Conservation (phyloP, 1,140 invertebrate species). For the Anagrus nilaparvatae region DNA sequence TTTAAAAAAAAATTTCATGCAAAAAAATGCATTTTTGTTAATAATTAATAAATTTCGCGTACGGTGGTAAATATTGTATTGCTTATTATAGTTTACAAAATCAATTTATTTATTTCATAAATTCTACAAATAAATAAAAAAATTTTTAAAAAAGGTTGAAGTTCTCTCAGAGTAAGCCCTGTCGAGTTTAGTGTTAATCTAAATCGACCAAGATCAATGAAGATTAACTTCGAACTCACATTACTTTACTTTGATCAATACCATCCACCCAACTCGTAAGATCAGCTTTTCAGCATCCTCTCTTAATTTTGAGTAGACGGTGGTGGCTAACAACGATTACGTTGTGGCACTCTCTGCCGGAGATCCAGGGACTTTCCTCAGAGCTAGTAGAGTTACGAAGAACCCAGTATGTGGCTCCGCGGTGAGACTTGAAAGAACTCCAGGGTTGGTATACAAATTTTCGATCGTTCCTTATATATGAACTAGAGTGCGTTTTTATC, state of each 20-base stretch:
- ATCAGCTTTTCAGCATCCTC: neutral
- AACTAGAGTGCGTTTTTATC: no score
- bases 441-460: no score
- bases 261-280: neutral
- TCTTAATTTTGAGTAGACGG: neutral
- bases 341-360: neutral
- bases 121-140: no score
- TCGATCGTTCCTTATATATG: no score
- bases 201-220: neutral
- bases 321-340: neutral
- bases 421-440: neutral
- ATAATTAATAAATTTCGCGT: no score
- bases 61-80: no score
- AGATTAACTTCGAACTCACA: no score
- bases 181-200: neutral
- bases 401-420: neutral
- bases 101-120: no score
- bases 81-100: no score
- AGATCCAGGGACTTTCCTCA: constrained; percentile 1
- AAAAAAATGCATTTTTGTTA: no score
- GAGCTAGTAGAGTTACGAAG: neutral
- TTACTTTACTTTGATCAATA: constrained; percentile 3
- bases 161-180: constrained; percentile 1
- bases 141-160: neutral
- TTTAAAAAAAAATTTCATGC: no score